Conservation (phyloP, 2,888 invertebrate species). For the Ceratothoa steindachneri region DNA sequence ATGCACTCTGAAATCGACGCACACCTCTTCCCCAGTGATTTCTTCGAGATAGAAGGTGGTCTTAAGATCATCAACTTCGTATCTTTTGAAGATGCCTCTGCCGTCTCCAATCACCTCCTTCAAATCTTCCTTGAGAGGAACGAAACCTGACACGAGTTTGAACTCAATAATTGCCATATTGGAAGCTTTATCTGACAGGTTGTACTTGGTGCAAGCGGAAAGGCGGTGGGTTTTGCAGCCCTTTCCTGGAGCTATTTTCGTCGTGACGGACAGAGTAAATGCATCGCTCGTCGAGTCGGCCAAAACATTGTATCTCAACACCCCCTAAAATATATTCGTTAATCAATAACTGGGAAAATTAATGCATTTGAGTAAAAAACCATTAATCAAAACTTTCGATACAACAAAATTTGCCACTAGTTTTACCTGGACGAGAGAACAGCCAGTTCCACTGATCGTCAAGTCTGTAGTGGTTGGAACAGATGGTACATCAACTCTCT, state of each 20-base stretch:
- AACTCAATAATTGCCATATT: background rate
- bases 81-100: background rate
- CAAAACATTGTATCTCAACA: background rate
- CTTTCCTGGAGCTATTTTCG: background rate
- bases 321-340: no score
- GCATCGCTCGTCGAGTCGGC: background rate
- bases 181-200: background rate
- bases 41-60: background rate
- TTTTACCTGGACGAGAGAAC: conserved; percentile 1
- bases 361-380: no score
- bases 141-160: background rate
- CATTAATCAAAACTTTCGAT: no score
- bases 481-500: background rate
- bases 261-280: background rate
- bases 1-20: background rate
- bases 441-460: background rate
- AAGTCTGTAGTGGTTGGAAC: background rate
- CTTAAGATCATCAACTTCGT: background rate
- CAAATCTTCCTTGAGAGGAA: background rate
- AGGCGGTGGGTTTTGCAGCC: background rate
- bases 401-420: no score
- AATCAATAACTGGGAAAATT: no score
- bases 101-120: background rate
- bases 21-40: background rate
- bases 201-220: background rate